Conservation (phyloP, 2,797 vertebrate species). For the Rousettus madagascariensis region DNA sequence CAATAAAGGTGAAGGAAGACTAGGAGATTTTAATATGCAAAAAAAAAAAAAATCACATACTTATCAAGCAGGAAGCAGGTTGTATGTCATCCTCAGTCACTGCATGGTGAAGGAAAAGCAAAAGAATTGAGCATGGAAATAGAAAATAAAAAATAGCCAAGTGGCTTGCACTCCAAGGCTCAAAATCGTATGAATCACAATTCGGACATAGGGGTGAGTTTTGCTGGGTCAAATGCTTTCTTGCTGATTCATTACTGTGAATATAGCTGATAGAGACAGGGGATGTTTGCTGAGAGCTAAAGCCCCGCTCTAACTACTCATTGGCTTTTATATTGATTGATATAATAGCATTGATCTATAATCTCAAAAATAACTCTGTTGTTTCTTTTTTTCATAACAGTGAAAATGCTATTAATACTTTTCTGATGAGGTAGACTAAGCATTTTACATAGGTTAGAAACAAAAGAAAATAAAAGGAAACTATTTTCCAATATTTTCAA, state of each 20-base stretch:
- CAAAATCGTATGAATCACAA: background rate
- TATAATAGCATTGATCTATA: slow-evolving; percentile 66
- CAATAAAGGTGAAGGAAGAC: background rate
- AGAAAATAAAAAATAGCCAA: background rate
- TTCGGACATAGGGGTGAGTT: background rate
- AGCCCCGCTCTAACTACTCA: slow-evolving; percentile 16
- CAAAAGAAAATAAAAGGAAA: slow-evolving; percentile 34
- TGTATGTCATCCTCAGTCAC: background rate
- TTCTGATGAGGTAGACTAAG: background rate
- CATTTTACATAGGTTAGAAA: background rate
- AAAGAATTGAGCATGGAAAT: background rate
- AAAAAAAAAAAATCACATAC: background rate
- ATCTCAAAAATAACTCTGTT: slow-evolving; percentile 63
- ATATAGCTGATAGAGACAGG: background rate
- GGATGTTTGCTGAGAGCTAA: slow-evolving; percentile 36
- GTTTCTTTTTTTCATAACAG: slow-evolving; percentile 24
- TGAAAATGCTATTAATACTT: slow-evolving; percentile 32
- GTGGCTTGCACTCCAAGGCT: background rate
- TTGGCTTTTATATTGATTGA: slow-evolving; percentile 56
- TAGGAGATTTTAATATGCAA: background rate
- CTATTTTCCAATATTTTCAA: background rate
- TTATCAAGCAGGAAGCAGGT: background rate
- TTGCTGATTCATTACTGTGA: slow-evolving; percentile 67
- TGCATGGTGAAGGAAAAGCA: background rate
- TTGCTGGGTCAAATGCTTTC: slow-evolving; percentile 57